Percentiles rank a stretch among this genome's conserved stretches.
phyloP scores from a whole-genome alignment of 2,888 invertebrate genomes.

The Camptogramma bilineatum region DNA sequence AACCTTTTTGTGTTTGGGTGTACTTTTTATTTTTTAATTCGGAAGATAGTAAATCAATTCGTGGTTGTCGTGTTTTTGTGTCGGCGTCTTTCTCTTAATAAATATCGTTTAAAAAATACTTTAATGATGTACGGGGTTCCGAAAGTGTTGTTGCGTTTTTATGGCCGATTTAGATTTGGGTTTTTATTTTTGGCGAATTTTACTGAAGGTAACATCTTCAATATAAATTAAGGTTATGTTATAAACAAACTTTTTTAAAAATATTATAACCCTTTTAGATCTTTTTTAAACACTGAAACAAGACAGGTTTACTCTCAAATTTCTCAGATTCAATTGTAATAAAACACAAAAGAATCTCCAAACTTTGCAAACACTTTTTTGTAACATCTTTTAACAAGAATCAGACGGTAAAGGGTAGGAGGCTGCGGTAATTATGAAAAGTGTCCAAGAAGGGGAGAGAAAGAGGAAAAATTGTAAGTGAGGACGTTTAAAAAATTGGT shows the following conservation, averaged over 20 bases:
- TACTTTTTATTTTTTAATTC: constrained; percentile 57
- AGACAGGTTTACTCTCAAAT: neutral
- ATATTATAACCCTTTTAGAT: neutral
- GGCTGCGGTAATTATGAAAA: constrained; percentile 82
- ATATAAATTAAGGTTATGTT: too few species aligned
- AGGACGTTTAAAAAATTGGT: constrained; percentile 78
- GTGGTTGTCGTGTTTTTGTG: constrained; percentile 57
- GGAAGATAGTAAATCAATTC: constrained; percentile 73
- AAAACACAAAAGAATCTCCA: constrained; percentile 33
- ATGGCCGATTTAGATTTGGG: constrained; percentile 31
- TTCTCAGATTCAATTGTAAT: constrained; percentile 39
- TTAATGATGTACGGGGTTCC: constrained; percentile 66
- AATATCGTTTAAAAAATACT: constrained; percentile 69
- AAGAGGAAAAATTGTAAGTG: constrained; percentile 70
- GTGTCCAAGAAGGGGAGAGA: constrained; percentile 66
- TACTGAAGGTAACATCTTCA: constrained; percentile 2
- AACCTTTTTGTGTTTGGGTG: constrained; percentile 49
- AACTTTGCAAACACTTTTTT: constrained; percentile 53
- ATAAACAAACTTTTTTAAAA: neutral
- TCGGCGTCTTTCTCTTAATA: constrained; percentile 41
- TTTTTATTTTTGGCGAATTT: constrained; percentile 1
- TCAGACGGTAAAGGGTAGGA: constrained; percentile 50
- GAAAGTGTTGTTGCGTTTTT: constrained; percentile 53
- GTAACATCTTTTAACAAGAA: constrained; percentile 79
- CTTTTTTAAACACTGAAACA: neutral